phyloP scores from a whole-genome alignment of 2,888 invertebrate species.

The Schizaphis graminum region DNA sequence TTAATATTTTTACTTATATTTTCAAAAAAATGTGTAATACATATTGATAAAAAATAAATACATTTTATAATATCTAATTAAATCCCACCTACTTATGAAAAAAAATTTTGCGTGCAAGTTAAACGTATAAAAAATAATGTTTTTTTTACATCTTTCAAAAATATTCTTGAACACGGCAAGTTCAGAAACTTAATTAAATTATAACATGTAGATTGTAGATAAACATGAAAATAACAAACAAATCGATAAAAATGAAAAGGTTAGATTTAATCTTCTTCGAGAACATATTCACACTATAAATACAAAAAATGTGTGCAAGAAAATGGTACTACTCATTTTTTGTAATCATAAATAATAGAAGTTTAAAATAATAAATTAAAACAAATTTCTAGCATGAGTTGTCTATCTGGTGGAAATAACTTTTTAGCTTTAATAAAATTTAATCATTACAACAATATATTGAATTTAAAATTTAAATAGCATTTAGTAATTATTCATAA shows the following conservation, averaged over 20 bases:
- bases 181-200: background rate
- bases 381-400: background rate
- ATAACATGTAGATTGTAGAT: background rate
- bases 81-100: background rate
- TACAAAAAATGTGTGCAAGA: constrained; percentile 62
- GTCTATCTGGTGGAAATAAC: background rate
- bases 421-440: background rate
- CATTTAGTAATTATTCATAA: background rate
- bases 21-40: background rate
- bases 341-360: constrained; percentile 22
- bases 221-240: background rate
- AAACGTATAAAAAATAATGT: background rate
- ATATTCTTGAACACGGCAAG: background rate
- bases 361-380: background rate
- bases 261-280: background rate
- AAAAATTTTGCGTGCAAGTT: background rate
- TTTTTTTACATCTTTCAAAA: background rate
- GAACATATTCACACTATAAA: background rate
- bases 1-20: background rate
- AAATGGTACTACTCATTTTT: constrained; percentile 55
- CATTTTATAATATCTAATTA: background rate
- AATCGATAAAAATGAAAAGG: background rate
- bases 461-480: background rate
- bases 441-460: background rate
- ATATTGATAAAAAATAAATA: background rate